phyloP scores from a whole-genome alignment of 2,888 invertebrate species.

The Drosophila longiperda region DNA sequence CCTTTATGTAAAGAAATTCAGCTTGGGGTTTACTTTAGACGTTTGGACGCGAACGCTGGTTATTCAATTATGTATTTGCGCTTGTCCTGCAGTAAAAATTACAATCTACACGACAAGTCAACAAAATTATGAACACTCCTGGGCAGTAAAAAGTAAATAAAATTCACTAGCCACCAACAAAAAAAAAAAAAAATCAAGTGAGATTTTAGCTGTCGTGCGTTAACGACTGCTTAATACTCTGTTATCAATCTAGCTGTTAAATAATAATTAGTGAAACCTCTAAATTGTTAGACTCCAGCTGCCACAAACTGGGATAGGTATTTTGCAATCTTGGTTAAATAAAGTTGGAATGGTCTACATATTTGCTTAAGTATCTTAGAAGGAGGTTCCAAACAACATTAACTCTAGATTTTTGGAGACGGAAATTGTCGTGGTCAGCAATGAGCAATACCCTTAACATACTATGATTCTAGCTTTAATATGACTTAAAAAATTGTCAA shows the following conservation, averaged over 20 bases:
- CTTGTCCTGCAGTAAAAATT: slow-evolving; percentile 83
- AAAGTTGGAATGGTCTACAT: too few species aligned
- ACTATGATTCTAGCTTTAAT: too few species aligned
- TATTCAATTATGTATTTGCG: slow-evolving; percentile 83
- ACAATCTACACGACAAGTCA: slow-evolving; percentile 82
- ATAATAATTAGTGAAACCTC: background rate
- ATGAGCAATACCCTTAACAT: too few species aligned
- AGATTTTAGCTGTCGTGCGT: rapidly evolving
- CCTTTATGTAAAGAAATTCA: slow-evolving; percentile 51
- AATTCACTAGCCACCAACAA: slow-evolving; percentile 42
- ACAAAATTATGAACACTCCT: slow-evolving; percentile 82
- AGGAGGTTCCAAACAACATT: too few species aligned
- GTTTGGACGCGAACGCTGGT: slow-evolving; percentile 26
- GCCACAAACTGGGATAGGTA: too few species aligned
- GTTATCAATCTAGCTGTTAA: background rate
- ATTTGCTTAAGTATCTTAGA: too few species aligned
- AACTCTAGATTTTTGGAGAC: too few species aligned
- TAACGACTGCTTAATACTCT: background rate
- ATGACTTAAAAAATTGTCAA: background rate
- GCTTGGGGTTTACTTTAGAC: slow-evolving; percentile 34
- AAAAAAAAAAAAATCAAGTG: slow-evolving; percentile 4
- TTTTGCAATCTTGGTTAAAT: too few species aligned
- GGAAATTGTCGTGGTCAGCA: too few species aligned
- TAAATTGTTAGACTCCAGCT: too few species aligned
- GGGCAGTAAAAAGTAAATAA: slow-evolving; percentile 78